Conservation (phyloP, 2,797 vertebrate species). For the Paedocypris micromegethes region DNA sequence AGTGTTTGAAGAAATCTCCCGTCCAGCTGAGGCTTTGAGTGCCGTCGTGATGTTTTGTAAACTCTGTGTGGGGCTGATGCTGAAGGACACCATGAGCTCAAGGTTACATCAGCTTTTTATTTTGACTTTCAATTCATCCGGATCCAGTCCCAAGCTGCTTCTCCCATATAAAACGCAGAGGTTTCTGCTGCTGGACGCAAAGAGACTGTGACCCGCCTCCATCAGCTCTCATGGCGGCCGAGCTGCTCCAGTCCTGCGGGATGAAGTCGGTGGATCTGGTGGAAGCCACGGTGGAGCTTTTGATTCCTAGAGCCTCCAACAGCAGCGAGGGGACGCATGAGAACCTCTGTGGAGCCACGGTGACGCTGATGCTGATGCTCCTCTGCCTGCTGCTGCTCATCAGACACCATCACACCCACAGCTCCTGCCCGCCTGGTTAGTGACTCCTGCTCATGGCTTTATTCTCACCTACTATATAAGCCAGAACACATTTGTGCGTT, state of each 20-base stretch:
- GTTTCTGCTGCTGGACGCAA: neutral
- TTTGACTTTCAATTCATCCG: constrained; percentile 71
- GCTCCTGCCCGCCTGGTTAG: constrained; percentile 79
- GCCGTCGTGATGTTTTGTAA: constrained; percentile 52
- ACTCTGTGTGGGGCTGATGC: constrained; percentile 46
- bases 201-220: constrained; percentile 4
- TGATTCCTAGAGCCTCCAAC: constrained; percentile 59
- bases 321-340: constrained; percentile 58
- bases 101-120: constrained; percentile 70
- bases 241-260: constrained; percentile 50
- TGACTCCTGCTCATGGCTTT: neutral
- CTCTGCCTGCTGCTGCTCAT: constrained; percentile 73
- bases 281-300: constrained; percentile 58
- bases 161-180: constrained; percentile 64
- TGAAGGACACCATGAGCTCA: constrained; percentile 60
- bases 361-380: constrained; percentile 69
- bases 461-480: neutral
- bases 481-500: too few species aligned
- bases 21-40: constrained; percentile 25
- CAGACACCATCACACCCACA: constrained; percentile 72
- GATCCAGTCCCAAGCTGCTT: constrained; percentile 61
- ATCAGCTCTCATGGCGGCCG: constrained; percentile 46
- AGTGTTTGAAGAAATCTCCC: neutral
- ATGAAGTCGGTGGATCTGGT: constrained; percentile 54
- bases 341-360: constrained; percentile 58